A percentile compares a stretch with the other conserved stretches of the same genome.
Evolutionary conservation across 2,888 invertebrate species (phyloP).

Genomic region (Sialis lutaria): DNA sequence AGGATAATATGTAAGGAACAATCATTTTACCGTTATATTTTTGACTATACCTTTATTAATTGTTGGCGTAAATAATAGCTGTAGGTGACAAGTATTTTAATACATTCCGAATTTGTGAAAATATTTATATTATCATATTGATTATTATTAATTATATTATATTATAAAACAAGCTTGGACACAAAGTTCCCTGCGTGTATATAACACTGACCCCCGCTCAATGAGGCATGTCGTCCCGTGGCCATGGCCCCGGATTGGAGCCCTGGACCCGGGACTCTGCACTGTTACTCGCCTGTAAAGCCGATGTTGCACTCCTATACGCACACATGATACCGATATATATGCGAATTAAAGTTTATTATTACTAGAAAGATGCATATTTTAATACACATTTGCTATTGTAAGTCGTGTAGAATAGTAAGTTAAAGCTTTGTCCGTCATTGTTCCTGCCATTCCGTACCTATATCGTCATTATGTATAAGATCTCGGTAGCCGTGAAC

Average conservation of each 20-base stretch:
- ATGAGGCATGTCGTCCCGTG: not conserved
- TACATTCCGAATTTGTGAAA: constrained; percentile 8
- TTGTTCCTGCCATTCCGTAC: constrained; percentile 24
- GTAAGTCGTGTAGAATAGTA: not conserved
- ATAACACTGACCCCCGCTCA: constrained; percentile 3
- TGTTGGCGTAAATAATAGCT: constrained; percentile 6
- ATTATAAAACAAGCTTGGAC: constrained; percentile 1
- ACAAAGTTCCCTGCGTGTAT: constrained; percentile 3
- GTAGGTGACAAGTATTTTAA: constrained; percentile 6
- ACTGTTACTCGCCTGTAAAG: no score
- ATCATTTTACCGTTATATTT: constrained; percentile 7
- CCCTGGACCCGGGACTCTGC: no score
- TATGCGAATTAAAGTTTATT: not conserved
- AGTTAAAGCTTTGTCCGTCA: constrained; percentile 25
- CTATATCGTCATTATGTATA: constrained; percentile 3
- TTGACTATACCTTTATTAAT: constrained; percentile 8
- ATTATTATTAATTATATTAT: constrained; percentile 1
- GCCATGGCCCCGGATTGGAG: no score
- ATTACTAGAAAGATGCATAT: not conserved
- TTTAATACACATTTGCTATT: not conserved
- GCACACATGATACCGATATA: not conserved
- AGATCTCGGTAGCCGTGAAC: no score
- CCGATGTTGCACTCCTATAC: not conserved
- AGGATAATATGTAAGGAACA: constrained; percentile 7
- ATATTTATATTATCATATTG: constrained; percentile 1